These are phyloP conservation scores for Leucozona laternaria DNA, from an alignment of 2,888 invertebrate species.

Conservation along the genomic window DNA sequence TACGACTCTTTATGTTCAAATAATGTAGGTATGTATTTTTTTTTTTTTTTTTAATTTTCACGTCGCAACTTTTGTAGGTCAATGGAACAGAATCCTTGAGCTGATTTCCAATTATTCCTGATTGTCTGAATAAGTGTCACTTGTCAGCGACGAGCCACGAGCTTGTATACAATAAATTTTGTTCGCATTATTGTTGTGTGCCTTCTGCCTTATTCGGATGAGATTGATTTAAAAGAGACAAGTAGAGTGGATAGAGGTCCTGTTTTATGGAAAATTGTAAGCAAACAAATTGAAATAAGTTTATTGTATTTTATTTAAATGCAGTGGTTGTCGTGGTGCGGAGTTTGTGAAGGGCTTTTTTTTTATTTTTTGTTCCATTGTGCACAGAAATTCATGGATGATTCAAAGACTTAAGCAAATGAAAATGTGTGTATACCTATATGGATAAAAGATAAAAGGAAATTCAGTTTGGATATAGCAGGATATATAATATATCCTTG, in stretches of 20 bases:
- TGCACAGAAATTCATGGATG: not conserved
- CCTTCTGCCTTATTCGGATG: slow-evolving; percentile 8
- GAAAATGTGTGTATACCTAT: not conserved
- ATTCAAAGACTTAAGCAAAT: not conserved
- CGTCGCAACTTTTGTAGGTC: slow-evolving; percentile 56
- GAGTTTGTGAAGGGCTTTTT: not conserved
- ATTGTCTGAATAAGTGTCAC: slow-evolving; percentile 52
- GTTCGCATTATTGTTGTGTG: slow-evolving; percentile 4
- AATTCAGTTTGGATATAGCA: no score
- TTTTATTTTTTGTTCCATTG: not conserved
- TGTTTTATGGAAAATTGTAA: not conserved
- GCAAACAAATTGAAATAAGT: slow-evolving; percentile 13
- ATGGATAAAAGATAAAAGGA: not conserved
- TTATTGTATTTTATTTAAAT: not conserved
- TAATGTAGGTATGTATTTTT: no score
- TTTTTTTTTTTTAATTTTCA: slow-evolving; percentile 36
- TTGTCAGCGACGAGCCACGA: slow-evolving; percentile 20
- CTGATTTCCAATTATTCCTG: slow-evolving; percentile 60
- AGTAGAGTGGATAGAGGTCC: slow-evolving; percentile 5
- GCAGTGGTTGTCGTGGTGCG: not conserved
- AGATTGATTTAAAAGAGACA: slow-evolving; percentile 26
- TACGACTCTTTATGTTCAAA: not conserved
- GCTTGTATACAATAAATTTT: slow-evolving; percentile 20
- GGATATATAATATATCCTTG: no score
- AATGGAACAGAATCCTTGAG: slow-evolving; percentile 58